Evolutionary conservation across 2,113 vertebrate species (phyloP).

Genomic region (Boulengerochromis microlepis): DNA sequence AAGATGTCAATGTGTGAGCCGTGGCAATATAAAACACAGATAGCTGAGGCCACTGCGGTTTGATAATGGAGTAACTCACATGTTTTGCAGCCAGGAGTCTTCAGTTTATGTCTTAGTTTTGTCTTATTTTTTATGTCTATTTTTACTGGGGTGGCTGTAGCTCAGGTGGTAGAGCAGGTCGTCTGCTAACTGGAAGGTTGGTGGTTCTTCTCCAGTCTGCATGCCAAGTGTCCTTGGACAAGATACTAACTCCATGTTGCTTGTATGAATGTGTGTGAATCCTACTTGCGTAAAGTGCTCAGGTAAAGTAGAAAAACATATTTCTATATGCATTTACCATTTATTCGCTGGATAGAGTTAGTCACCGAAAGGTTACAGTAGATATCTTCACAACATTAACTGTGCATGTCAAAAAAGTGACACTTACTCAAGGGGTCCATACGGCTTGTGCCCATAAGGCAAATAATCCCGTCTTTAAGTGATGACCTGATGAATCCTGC

Average conservation of each 20-base stretch:
- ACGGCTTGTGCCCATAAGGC: rapidly evolving
- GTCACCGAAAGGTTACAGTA: background rate
- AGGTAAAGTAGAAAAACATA: background rate
- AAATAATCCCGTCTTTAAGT: background rate
- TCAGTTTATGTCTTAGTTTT: background rate
- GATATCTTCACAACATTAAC: background rate
- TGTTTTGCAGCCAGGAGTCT: background rate
- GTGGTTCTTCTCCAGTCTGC: background rate
- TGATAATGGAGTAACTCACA: background rate
- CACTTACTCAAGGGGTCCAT: background rate
- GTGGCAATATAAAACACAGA: background rate
- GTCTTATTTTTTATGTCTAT: background rate
- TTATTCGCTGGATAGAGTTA: rapidly evolving
- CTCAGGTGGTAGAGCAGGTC: background rate
- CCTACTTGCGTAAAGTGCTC: background rate
- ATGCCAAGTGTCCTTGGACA: background rate
- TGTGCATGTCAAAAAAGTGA: rapidly evolving
- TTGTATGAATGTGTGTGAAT: background rate
- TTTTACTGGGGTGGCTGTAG: background rate
- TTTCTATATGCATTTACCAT: background rate
- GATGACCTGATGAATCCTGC: background rate
- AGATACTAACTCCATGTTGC: background rate
- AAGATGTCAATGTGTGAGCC: background rate
- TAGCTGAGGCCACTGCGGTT: background rate
- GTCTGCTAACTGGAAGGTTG: background rate